phyloP scores from a whole-genome alignment of 2,888 invertebrate genomes.

The Baronia brevicornis region DNA sequence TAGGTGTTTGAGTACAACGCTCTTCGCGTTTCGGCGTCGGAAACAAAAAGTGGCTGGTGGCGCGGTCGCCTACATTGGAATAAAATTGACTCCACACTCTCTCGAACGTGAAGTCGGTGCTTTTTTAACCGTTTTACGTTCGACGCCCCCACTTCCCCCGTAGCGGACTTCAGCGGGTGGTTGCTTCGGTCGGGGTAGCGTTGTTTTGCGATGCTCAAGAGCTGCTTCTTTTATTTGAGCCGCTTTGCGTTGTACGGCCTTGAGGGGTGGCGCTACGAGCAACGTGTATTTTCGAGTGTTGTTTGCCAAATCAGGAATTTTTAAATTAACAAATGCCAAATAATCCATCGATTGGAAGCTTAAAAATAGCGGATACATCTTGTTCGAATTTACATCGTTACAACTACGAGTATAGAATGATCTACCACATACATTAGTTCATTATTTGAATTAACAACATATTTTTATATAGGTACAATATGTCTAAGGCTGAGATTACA shows the following conservation, averaged over 20 bases:
- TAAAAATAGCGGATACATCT: slow-evolving; percentile 23
- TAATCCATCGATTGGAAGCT: slow-evolving; percentile 43
- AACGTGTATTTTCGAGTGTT: slow-evolving; percentile 68
- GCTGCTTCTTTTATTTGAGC: slow-evolving; percentile 72
- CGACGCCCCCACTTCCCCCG: slow-evolving; percentile 33
- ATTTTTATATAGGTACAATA: too few species aligned
- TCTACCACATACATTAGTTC: too few species aligned
- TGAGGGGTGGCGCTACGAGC: slow-evolving; percentile 61
- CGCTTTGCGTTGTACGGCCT: slow-evolving; percentile 66
- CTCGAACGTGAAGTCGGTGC: slow-evolving; percentile 69
- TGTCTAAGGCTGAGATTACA: too few species aligned
- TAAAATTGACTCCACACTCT: slow-evolving; percentile 76
- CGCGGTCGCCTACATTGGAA: slow-evolving; percentile 75
- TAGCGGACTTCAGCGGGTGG: slow-evolving; percentile 71
- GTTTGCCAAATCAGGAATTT: slow-evolving; percentile 67
- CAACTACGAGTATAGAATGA: not conserved
- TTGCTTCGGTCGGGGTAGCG: slow-evolving; percentile 71
- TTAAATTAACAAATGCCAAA: slow-evolving; percentile 67
- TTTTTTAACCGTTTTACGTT: slow-evolving; percentile 61
- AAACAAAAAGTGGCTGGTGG: slow-evolving; percentile 72
- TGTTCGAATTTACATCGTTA: slow-evolving; percentile 11
- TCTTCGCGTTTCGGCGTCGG: slow-evolving; percentile 70
- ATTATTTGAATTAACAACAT: too few species aligned
- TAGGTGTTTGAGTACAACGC: slow-evolving; percentile 71
- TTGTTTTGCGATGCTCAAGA: slow-evolving; percentile 75